Percentiles rank a stretch among this genome's conserved stretches.
Evolutionary conservation across 2,888 invertebrate species (phyloP).

Genomic region (Odontomyia ornata): DNA sequence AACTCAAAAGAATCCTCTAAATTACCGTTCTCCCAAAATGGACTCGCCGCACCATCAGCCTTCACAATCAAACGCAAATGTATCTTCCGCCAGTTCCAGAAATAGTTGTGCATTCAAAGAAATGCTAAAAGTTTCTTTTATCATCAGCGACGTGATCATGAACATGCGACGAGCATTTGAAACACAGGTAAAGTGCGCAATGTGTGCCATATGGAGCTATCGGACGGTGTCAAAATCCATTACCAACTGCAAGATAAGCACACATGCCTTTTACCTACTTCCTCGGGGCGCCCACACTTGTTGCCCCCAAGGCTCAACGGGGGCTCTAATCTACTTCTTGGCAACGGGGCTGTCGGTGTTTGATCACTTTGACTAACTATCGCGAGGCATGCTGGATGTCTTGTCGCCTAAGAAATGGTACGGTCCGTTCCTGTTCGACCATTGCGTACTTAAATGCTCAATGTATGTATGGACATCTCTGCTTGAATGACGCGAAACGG

Average conservation of each 20-base stretch:
- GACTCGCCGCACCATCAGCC: not conserved
- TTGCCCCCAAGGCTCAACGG: not conserved
- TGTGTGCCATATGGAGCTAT: slow-evolving; percentile 44
- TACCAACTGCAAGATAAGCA: slow-evolving; percentile 45
- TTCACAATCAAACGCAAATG: not conserved
- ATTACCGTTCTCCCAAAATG: slow-evolving; percentile 26
- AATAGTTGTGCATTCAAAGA: slow-evolving; percentile 3
- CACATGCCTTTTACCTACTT: not conserved
- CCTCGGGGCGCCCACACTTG: slow-evolving; percentile 47
- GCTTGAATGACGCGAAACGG: not conserved
- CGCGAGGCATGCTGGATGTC: not conserved
- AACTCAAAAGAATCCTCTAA: slow-evolving; percentile 1
- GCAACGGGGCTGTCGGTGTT: not conserved
- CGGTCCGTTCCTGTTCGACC: not conserved
- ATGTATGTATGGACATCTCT: not conserved
- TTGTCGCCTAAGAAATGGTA: not conserved
- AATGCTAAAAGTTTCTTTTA: not conserved
- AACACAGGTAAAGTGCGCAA: not conserved
- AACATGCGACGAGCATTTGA: not conserved
- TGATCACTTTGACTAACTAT: not conserved
- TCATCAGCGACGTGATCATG: not conserved
- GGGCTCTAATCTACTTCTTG: not conserved
- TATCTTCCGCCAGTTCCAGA: not conserved
- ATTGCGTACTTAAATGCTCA: not conserved
- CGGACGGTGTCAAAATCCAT: slow-evolving; percentile 47